Conservation (phyloP, 2,797 vertebrate genomes). For the Gorsachius magnificus region DNA sequence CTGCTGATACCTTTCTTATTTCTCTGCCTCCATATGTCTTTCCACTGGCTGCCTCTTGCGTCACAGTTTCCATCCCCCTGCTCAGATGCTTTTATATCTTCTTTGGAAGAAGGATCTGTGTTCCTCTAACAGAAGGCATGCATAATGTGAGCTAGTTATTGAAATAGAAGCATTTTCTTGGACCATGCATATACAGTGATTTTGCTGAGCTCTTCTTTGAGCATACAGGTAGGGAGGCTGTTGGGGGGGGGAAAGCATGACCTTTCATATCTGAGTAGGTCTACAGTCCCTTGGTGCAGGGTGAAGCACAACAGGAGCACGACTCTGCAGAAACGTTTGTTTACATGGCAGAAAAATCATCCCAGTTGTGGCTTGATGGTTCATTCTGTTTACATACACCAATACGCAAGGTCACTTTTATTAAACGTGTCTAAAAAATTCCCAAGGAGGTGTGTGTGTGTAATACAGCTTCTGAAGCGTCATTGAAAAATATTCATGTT, state of each 20-base stretch:
- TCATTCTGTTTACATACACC: background rate
- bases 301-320: background rate
- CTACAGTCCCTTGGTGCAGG: background rate
- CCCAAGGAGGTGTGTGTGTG: background rate
- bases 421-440: background rate
- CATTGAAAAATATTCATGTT: background rate
- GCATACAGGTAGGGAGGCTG: background rate
- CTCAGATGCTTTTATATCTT: constrained; percentile 25
- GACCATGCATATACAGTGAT: background rate
- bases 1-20: constrained; percentile 17
- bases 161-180: constrained; percentile 27
- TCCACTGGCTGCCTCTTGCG: constrained; percentile 28
- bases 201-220: background rate
- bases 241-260: background rate
- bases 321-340: background rate
- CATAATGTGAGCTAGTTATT: constrained; percentile 37
- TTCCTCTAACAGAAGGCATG: constrained; percentile 24
- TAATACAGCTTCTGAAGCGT: background rate
- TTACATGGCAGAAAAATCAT: background rate
- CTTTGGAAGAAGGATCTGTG: constrained; percentile 35
- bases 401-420: background rate
- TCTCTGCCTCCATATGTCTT: constrained; percentile 33
- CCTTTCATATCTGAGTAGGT: background rate
- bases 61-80: constrained; percentile 23
- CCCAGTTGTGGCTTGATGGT: background rate